Conservation (phyloP, 2,888 invertebrate genomes). For the Agrochola macilenta region DNA sequence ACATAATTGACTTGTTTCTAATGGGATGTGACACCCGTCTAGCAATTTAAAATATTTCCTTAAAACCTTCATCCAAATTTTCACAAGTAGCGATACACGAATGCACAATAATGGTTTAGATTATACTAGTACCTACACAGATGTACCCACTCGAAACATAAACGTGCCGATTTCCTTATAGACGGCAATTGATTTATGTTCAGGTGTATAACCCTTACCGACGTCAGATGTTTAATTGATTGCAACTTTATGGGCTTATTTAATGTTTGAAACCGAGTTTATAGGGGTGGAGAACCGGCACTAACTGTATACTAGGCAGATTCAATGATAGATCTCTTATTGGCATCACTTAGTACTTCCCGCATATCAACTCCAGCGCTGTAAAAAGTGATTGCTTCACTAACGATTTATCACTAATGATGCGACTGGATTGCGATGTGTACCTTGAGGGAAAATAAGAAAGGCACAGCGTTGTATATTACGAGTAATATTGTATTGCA, state of each 20-base stretch:
- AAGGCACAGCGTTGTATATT: constrained; percentile 19
- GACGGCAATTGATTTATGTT: constrained; percentile 72
- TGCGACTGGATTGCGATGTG: constrained; percentile 52
- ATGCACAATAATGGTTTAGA: constrained; percentile 36
- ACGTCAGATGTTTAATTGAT: constrained; percentile 73
- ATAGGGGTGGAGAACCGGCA: constrained; percentile 64
- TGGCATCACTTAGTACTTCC: constrained; percentile 69
- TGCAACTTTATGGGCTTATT: constrained; percentile 72
- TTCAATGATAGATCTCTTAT: constrained; percentile 69
- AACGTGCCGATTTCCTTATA: constrained; percentile 73
- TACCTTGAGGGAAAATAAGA: constrained; percentile 38
- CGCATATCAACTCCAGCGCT: constrained; percentile 67
- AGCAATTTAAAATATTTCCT: neutral
- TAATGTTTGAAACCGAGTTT: constrained; percentile 69
- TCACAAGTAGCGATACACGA: neutral
- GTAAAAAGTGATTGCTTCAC: constrained; percentile 72
- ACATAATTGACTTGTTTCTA: neutral
- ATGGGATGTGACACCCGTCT: neutral
- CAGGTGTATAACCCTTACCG: constrained; percentile 63
- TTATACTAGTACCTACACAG: constrained; percentile 28
- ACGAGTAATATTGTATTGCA: constrained; percentile 32
- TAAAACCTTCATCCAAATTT: neutral
- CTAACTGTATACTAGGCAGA: constrained; percentile 64
- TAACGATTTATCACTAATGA: constrained; percentile 71
- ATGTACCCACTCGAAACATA: constrained; percentile 62